Conservation (phyloP, 2,113 vertebrate genomes). For the Poicephalus gulielmi region DNA sequence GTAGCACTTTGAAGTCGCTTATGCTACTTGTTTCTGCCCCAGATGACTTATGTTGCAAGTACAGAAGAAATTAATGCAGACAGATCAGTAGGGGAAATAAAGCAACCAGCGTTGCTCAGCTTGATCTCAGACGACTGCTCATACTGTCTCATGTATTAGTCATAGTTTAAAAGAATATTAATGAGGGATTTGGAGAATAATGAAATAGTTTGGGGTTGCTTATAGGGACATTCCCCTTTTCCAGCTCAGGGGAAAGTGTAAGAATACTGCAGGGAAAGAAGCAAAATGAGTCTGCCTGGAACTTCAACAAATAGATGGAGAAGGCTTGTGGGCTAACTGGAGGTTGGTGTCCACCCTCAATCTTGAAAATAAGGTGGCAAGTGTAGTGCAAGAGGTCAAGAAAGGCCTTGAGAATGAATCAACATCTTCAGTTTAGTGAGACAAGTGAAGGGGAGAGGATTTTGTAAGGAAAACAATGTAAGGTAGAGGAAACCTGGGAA, state of each 20-base stretch:
- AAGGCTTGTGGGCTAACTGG: neutral
- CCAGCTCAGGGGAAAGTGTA: neutral
- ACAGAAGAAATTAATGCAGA: neutral
- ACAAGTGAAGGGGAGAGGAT: neutral
- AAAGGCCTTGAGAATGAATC: neutral
- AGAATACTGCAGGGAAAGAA: neutral
- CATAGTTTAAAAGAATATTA: slow-evolving; percentile 3
- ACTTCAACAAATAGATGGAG: neutral
- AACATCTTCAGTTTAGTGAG: neutral
- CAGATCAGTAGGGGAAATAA: neutral
- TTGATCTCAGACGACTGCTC: neutral
- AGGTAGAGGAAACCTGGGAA: neutral
- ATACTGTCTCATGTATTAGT: neutral
- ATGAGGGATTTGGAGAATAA: neutral
- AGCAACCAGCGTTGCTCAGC: neutral
- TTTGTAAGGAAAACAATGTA: neutral
- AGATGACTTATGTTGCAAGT: neutral
- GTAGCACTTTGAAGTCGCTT: neutral
- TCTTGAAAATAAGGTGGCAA: neutral
- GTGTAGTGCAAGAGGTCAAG: neutral
- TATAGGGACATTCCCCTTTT: neutral
- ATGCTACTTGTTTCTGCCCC: neutral
- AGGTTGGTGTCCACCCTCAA: neutral
- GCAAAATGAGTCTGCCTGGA: neutral
- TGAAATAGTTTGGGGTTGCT: neutral